A percentile compares a stretch with the other conserved stretches of the same genome.
Conservation (phyloP, 2,888 invertebrate species). For the Ophonus ardosiacus region DNA sequence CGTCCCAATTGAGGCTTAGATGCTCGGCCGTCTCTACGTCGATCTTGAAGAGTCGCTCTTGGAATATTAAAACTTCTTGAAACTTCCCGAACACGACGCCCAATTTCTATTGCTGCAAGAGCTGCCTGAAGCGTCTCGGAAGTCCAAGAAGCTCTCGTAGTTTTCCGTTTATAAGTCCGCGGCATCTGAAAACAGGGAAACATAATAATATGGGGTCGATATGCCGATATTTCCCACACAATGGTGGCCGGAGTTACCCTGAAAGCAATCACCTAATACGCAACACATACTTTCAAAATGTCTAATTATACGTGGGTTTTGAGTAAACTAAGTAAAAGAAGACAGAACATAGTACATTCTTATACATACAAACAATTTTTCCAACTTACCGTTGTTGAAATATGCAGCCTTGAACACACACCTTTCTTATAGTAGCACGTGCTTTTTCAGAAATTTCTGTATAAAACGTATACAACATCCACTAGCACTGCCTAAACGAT, state of each 20-base stretch:
- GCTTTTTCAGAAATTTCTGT: not conserved
- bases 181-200: not conserved
- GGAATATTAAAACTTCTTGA: not conserved
- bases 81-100: constrained; percentile 3
- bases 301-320: too few relatives aligned
- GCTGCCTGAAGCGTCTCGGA: not conserved
- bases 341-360: too few relatives aligned
- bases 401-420: constrained; percentile 17
- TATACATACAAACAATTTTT: not conserved
- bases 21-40: not conserved
- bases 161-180: not conserved
- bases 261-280: too few relatives aligned
- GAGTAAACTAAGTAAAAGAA: too few relatives aligned
- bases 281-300: too few relatives aligned
- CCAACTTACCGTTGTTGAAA: constrained; percentile 15
- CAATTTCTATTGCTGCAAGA: not conserved
- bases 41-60: not conserved
- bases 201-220: too few relatives aligned
- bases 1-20: constrained; percentile 13
- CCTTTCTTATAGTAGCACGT: constrained; percentile 21
- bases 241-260: too few relatives aligned
- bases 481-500: too few relatives aligned
- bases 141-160: not conserved
- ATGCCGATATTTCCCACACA: too few relatives aligned
- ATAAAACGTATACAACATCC: too few relatives aligned